Conservation (phyloP, 2,113 vertebrate genomes). For the Canis aureus region DNA sequence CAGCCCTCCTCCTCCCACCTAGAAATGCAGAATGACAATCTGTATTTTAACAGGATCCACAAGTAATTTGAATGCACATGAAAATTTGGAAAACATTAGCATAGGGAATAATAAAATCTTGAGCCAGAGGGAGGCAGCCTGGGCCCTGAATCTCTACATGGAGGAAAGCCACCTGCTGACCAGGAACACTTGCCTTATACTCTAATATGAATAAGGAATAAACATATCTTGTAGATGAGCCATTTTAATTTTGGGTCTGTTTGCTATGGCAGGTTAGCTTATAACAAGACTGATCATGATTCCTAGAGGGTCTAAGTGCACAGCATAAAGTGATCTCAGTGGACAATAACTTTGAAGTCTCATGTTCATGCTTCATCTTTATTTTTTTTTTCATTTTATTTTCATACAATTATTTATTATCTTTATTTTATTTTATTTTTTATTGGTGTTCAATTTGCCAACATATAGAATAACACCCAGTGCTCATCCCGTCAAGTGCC, state of each 20-base stretch:
- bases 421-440: too few relatives aligned
- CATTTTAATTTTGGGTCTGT: not conserved
- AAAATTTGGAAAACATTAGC: constrained; percentile 32
- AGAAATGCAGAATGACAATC: constrained; percentile 5
- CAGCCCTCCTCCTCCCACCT: not conserved
- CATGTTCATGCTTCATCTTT: not conserved
- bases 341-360: constrained; percentile 1
- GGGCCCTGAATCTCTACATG: not conserved
- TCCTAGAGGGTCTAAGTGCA: not conserved
- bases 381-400: too few relatives aligned
- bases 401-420: too few relatives aligned
- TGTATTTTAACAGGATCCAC: not conserved
- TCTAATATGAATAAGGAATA: not conserved
- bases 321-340: not conserved
- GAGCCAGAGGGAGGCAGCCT: not conserved
- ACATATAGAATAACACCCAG: too few relatives aligned
- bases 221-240: not conserved
- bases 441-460: too few relatives aligned
- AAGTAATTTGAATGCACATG: constrained; percentile 26
- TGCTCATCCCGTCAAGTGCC: too few relatives aligned
- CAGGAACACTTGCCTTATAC: not conserved
- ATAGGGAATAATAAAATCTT: not conserved
- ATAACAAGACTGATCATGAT: not conserved
- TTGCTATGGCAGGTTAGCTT: not conserved
- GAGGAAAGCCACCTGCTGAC: not conserved